Percentiles rank a stretch among this genome's conserved stretches.
Conservation (phyloP, 2,888 invertebrate genomes). For the Drosophila siamana region DNA sequence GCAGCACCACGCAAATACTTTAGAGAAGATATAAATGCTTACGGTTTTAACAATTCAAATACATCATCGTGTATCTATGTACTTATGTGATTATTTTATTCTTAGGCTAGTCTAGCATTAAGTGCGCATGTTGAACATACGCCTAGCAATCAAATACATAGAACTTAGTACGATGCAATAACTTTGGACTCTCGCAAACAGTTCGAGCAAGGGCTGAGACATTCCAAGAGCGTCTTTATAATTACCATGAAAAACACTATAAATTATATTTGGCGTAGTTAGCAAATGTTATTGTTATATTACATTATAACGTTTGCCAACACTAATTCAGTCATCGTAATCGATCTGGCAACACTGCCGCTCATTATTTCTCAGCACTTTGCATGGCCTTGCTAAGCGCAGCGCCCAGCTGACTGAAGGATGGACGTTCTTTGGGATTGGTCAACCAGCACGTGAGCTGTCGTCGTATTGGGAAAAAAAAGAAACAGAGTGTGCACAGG, state of each 20-base stretch:
- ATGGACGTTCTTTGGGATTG: constrained; percentile 85
- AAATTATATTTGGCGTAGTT: constrained; percentile 68
- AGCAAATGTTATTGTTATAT: constrained; percentile 47
- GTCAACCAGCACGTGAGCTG: constrained; percentile 82
- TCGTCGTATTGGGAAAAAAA: constrained; percentile 26
- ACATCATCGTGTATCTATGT: no score
- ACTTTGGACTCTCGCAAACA: constrained; percentile 1
- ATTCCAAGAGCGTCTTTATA: no score
- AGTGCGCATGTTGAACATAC: constrained; percentile 66
- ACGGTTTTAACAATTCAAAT: constrained; percentile 50
- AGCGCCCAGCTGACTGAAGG: constrained; percentile 85
- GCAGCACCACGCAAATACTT: constrained; percentile 68
- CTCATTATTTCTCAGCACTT: constrained; percentile 76
- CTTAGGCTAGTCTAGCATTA: constrained; percentile 30
- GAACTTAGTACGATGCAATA: constrained; percentile 41
- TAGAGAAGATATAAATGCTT: constrained; percentile 63
- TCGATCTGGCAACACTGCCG: constrained; percentile 21
- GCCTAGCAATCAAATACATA: constrained; percentile 28
- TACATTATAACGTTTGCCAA: constrained; percentile 49
- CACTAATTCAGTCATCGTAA: constrained; percentile 49
- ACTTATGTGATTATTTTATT: background rate
- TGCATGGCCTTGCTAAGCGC: constrained; percentile 85
- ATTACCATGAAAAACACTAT: constrained; percentile 52
- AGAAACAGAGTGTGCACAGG: constrained; percentile 13
- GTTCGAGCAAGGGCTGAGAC: background rate